Evolutionary conservation across 2,113 vertebrate species (phyloP).

Genomic region (Tachycineta bicolor): DNA sequence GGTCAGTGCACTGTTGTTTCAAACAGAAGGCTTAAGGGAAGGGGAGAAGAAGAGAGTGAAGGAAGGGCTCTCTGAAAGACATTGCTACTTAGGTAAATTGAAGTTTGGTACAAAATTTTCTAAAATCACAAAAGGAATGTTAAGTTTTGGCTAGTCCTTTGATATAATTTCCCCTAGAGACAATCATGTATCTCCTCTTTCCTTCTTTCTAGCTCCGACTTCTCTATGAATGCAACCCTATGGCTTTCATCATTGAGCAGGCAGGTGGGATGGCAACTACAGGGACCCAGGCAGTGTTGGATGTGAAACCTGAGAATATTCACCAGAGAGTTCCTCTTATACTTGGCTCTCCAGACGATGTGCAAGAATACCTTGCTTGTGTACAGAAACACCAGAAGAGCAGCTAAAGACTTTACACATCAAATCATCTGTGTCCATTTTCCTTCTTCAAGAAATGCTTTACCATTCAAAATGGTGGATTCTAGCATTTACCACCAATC

Average conservation of each 20-base stretch:
- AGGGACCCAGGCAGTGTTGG: conserved; percentile 85
- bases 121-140: neutral
- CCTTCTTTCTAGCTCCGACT: conserved; percentile 84
- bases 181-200: neutral
- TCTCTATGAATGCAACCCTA: conserved; percentile 97
- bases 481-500: neutral
- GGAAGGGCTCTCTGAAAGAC: neutral
- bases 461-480: neutral
- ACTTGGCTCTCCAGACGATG: conserved; percentile 89
- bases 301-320: conserved; percentile 87
- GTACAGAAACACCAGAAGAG: conserved; percentile 84
- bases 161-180: neutral
- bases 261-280: conserved; percentile 92
- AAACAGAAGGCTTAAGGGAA: neutral
- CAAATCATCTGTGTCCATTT: neutral
- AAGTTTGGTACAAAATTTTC: neutral
- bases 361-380: conserved; percentile 89
- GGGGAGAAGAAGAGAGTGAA: neutral
- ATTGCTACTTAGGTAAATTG: neutral
- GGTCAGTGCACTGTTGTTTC: accelerated
- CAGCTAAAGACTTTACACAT: neutral
- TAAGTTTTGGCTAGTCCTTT: neutral
- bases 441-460: neutral
- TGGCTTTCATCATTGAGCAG: conserved; percentile 95
- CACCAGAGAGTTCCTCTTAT: conserved; percentile 92